Evolutionary conservation across 2,797 vertebrate species (phyloP).

Genomic region (Sorex maritimensis): DNA sequence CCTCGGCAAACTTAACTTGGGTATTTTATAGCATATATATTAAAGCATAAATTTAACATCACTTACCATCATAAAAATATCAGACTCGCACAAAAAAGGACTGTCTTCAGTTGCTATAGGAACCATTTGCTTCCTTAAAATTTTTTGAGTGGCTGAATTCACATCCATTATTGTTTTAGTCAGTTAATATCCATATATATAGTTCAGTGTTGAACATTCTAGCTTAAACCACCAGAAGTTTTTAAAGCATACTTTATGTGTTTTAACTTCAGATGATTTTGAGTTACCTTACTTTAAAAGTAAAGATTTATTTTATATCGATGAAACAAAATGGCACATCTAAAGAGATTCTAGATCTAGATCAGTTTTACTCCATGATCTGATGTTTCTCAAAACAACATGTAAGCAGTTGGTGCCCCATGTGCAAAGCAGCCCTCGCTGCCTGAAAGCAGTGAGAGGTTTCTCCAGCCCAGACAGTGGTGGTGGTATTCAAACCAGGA

Average conservation of each 20-base stretch:
- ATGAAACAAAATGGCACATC: not conserved
- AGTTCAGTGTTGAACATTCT: conserved; percentile 26
- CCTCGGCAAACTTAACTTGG: conserved; percentile 87
- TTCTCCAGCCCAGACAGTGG: not conserved
- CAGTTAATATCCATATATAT: conserved; percentile 31
- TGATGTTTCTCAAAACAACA: not conserved
- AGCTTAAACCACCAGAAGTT: not conserved
- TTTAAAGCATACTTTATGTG: not conserved
- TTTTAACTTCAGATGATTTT: conserved; percentile 54
- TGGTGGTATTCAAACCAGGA: not conserved
- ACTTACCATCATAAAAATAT: conserved; percentile 89
- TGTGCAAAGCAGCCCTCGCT: no score
- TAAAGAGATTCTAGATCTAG: conserved; percentile 33
- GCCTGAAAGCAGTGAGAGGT: not conserved
- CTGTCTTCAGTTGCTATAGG: conserved; percentile 84
- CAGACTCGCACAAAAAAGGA: conserved; percentile 73
- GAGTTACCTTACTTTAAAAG: conserved; percentile 36
- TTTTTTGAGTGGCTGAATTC: conserved; percentile 78
- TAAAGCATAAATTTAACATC: conserved; percentile 90
- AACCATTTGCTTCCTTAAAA: conserved; percentile 83
- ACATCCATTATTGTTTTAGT: conserved; percentile 78
- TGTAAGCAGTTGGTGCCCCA: not conserved
- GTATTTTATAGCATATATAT: conserved; percentile 87
- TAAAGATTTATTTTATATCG: conserved; percentile 46
- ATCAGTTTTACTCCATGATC: conserved; percentile 32